Percentiles rank a stretch among this genome's conserved stretches.
Evolutionary conservation across 2,797 vertebrate species (phyloP).

Genomic region (Darevskia nairensis): DNA sequence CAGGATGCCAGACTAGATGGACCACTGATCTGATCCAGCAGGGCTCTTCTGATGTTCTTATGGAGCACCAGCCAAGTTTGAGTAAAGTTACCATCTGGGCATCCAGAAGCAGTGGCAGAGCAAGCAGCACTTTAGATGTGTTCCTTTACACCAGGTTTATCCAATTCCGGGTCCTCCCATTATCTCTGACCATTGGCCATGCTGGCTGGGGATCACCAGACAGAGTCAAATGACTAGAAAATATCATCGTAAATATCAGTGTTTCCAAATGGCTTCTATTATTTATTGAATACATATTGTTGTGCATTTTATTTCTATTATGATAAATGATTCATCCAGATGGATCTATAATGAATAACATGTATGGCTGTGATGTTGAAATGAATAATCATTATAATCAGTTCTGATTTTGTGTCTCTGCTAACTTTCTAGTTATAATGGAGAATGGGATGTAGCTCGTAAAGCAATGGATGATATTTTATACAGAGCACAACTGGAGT

Average conservation of each 20-base stretch:
- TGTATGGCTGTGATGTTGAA: not conserved
- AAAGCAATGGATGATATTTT: conserved; percentile 96
- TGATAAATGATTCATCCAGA: not conserved
- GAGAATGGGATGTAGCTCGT: conserved; percentile 92
- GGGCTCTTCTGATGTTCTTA: too few relatives aligned
- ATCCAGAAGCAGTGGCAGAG: too few relatives aligned
- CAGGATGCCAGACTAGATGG: too few relatives aligned
- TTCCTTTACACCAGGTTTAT: not conserved
- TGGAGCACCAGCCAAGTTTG: too few relatives aligned
- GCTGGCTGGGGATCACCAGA: not conserved
- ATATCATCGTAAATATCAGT: not conserved
- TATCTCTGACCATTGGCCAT: not conserved
- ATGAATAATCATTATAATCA: not conserved
- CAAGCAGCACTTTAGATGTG: too few relatives aligned
- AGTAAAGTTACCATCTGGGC: too few relatives aligned
- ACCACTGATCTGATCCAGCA: too few relatives aligned
- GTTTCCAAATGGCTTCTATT: not conserved
- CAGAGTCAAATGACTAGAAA: not conserved
- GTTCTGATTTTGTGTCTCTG: conserved; percentile 13
- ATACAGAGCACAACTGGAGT: conserved; percentile 94
- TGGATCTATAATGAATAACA: not conserved
- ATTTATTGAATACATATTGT: not conserved
- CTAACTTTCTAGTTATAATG: conserved; percentile 88
- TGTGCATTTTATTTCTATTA: not conserved
- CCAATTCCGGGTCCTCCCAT: not conserved